Evolutionary conservation across 2,113 vertebrate species (phyloP), one percentile per base, ranked within the genome.

Genomic region (Tachuris rubrigastra): DNA sequence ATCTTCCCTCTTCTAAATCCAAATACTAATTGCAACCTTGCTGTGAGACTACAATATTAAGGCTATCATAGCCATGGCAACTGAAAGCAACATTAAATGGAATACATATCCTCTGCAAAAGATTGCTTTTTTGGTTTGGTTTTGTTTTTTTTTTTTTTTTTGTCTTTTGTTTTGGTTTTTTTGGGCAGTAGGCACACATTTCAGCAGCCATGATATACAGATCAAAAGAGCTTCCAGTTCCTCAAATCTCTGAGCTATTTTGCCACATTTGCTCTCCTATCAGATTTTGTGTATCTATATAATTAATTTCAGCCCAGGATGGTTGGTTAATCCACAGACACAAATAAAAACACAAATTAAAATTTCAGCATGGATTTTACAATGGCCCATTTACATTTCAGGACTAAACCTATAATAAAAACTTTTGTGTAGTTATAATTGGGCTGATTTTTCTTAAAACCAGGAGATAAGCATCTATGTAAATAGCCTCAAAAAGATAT

Each of bases 21-120:
- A 98, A 98, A 98, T 96, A 97, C 97, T 98, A 98, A 98, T 98
- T 98, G 97, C 98, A 97, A 93, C 97, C 97, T 98, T 98, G 96
- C 97, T 98, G 97, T 97, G 97, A 97, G 96, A 91, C 81, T 71
- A 95, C 92, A 91, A 56, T 96, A 97, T 97, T 97, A 96, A 96
- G 88, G 94, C 95, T 93, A 94, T 95, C 96, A 97, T 96, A 98
- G 98, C 96, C 97, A 97, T 98, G 97, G 98, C 88, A 98, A 98
- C 98, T 12, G 22, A 97, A 97, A 75, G 87, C 97, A 96, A 66
- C 77, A 80, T 96, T 93, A 97, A 97, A 93, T 82, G 80, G 72
- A 89, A 93, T 83, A 89, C 46, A 71, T 93, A 91, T 92, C 94
- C 9, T 23, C 73, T 23, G 67, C 87, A 85, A 44, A 82, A 89